Percentiles rank a stretch among this genome's conserved stretches.
These are phyloP conservation scores for Dasypolia templi DNA, from an alignment of 2,888 invertebrate species.

Conservation along the genomic window DNA sequence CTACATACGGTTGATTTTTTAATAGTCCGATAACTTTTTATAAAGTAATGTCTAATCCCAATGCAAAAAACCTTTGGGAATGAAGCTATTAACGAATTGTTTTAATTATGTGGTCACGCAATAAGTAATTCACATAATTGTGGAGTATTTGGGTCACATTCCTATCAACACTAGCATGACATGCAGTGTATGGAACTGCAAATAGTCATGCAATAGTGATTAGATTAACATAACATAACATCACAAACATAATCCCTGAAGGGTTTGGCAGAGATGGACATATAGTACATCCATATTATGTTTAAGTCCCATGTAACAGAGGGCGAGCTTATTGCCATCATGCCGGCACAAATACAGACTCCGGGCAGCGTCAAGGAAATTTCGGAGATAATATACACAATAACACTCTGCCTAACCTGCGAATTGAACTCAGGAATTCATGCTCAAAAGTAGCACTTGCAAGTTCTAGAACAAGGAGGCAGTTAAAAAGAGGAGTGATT, in stretches of 20 bases:
- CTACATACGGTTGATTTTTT: too few relatives aligned
- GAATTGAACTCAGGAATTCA: neutral
- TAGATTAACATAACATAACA: neutral
- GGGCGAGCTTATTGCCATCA: neutral
- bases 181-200: conserved; percentile 8
- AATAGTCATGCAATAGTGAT: neutral
- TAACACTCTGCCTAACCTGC: neutral
- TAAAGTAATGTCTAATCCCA: neutral
- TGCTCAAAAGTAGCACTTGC: neutral
- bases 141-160: conserved; percentile 46
- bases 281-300: neutral
- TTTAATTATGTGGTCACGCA: conserved; percentile 46
- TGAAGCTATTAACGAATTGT: conserved; percentile 44
- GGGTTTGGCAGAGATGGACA: neutral
- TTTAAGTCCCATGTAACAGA: neutral
- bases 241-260: neutral
- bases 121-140: conserved; percentile 46
- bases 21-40: too few relatives aligned
- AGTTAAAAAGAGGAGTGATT: neutral
- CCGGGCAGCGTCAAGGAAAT: neutral
- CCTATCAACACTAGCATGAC: conserved; percentile 29
- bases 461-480: neutral
- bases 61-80: conserved; percentile 19
- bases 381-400: neutral
- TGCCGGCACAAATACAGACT: neutral